Base-by-base conservation (phyloP, 2,888 invertebrate species). In the Drosophila ochracea region DNA sequence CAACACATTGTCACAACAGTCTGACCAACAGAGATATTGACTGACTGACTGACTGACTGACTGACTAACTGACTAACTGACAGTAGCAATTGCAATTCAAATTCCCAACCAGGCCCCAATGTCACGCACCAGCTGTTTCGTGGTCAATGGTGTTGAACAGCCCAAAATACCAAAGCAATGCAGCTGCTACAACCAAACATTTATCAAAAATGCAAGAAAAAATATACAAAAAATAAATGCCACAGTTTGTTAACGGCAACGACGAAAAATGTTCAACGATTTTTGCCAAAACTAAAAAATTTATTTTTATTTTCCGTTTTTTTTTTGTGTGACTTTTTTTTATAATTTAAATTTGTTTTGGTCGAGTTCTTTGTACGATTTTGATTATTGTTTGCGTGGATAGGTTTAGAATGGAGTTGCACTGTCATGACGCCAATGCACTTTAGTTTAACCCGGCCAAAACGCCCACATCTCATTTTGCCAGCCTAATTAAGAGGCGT, bases 101-200 rank as follows among this genome's bases (percentile, higher is more conserved):
- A 74, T 74, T 52, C 11, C 30, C 49, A 41, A n/a, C 19, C 54
- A 16, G 2, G 54, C 35, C 13, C 37, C 73, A 70, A 39, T 69
- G 72, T 75, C 75, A 81, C 70, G 84, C 82, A 65, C 66, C 79
- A 65, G 67, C 82, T 69, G 68, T 71, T 84, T 80, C 63, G 80
- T 85, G 85, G 85, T 79, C 82, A 82, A 78, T 82, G 82, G 82
- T 66, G 66, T 82, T 64, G 79, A 81, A 73, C 82, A 73, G 52
- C 31, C 53, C 57, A 35, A 61, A 54, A 53, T 69, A 53, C 73
- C 50, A 67, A 55, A 54, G 60, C 64, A 50, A 37, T 35, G 59
- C 63, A 64, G 59, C 58, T 33, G 35, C 54, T 11, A 30, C 47
- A 41, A 21, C 53, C 59, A 43, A 75, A 57, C 39, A 59, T 52